Base-by-base conservation (phyloP, 2,797 vertebrate genomes). In the Todus mexicanus region DNA sequence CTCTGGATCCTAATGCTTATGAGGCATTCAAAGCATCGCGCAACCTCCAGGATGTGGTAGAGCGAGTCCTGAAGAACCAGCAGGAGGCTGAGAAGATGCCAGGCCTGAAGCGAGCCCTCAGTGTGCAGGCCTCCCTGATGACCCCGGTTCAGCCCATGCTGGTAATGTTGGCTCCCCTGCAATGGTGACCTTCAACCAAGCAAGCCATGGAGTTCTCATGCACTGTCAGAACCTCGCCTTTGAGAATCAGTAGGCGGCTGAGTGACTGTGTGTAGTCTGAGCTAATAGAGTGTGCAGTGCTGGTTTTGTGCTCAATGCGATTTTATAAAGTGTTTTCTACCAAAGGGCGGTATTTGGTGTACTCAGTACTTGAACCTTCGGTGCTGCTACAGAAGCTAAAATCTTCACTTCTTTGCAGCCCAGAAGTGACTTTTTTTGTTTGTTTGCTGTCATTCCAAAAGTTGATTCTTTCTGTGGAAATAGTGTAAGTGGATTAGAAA, bases 121-220 rank as follows among this genome's bases (percentile, higher is more conserved):
- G 98, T 0, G 96, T 99, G 10, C 98, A 99, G 97, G 99, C 99
- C 16, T 97, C 98, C 0, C 98, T 99, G 89, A 99, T 99, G 99
- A 99, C 99, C 11, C 99, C 99, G 0, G 99, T 99, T 57, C 99
- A 99, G 97, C 99, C 99, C 66, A 99, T 99, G 99, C 95, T 99
- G 98, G 99, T 99, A 91, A 97, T 90, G 79, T 53, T 37, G 48
- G 5, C 57, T 54, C 13, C 60, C 60, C 54, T 35, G 21, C 53
- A 40, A 0, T 5, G 20, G 21, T 47, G 14, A 23, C 45, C 35
- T 38, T 40, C 59, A 40, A 48, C 42, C 1, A 4, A 68, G 53
- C 26, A 8, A 23, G 77, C 50, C 29, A 6, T 1, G 8, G 60
- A 15, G 37, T 40, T 37, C 29, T 50, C 40, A 2, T 10, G 45